These are phyloP conservation scores for Subacronicta megacephala DNA, from an alignment of 2,888 invertebrate species.

Conservation along the genomic window DNA sequence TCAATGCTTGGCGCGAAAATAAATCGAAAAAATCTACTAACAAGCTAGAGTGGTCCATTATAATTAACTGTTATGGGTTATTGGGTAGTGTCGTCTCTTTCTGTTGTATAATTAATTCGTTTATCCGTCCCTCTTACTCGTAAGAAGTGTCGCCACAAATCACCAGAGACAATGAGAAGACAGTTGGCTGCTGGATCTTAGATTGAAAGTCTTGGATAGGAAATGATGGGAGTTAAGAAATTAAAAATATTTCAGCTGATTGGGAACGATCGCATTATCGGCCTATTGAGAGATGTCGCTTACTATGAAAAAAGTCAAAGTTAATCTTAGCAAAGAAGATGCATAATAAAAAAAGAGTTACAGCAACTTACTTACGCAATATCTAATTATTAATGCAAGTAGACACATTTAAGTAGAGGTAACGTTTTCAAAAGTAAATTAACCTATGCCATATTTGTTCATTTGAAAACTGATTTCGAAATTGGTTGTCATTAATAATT, in stretches of 20 bases:
- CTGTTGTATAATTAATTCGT: slow-evolving; percentile 39
- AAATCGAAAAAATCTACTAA: slow-evolving; percentile 74
- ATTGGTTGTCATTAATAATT: slow-evolving; percentile 8
- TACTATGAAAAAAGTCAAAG: no score
- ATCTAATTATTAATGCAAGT: no score
- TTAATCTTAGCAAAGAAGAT: no score
- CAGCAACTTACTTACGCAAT: no score
- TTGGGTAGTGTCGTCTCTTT: slow-evolving; percentile 60
- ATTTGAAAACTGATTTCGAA: not conserved
- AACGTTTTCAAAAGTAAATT: no score
- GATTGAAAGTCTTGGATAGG: slow-evolving; percentile 50
- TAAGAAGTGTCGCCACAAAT: slow-evolving; percentile 74
- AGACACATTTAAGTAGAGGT: no score
- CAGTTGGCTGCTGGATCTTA: slow-evolving; percentile 62
- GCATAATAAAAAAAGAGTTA: no score
- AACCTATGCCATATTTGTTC: not conserved
- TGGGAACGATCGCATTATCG: no score
- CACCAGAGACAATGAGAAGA: slow-evolving; percentile 80
- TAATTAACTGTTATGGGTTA: slow-evolving; percentile 75
- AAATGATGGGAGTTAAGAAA: not conserved
- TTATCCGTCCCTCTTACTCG: slow-evolving; percentile 55
- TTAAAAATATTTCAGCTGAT: no score
- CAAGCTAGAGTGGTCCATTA: slow-evolving; percentile 76
- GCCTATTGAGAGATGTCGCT: no score
- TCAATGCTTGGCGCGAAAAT: slow-evolving; percentile 67